Base-by-base conservation (phyloP, 2,797 vertebrate genomes). In the Hydrophis major region DNA sequence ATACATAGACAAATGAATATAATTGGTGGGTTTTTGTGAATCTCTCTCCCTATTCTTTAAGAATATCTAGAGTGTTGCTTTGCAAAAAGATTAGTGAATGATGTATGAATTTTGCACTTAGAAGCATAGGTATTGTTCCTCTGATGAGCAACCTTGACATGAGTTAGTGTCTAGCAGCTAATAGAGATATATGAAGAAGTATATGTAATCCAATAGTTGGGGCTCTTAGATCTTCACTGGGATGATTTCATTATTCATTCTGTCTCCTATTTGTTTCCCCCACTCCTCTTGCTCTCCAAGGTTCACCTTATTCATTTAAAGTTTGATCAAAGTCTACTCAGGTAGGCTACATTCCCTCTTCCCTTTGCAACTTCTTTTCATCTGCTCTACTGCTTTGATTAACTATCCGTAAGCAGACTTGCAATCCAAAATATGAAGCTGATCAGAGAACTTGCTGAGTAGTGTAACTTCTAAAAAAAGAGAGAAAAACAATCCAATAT, bases 141-240 rank as follows among this genome's bases (percentile, higher is more conserved):
- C 78, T 95, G 55, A 5, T 14, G 37, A n/a, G 87, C 6, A 59
- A 78, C 47, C 83, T 59, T 87, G 59, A 50, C 78, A 60, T 60
- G 6, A 3, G 12, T 1, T 57, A 95, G 92, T 92, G 92, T 59
- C 93, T 78, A 93, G 60, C 13, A 42, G 22, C 10, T 90, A 42
- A 5, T 20, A 89, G 22, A 8, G 2, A 91, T 91, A 5, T 93
- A 50, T 89, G 55, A 57, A 42, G 94, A 78, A 59, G 0, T 8
- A 1, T 55, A 12, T 28, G 86, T 59, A 89, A 42, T 89, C 78
- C 22, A 60, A 78, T 56, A 56, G 25, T 18, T 87, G 57, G 27
- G 25, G 28, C 20, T 93, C 0, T 13, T 27, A 6, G 60, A 92
- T 20, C 56, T 0, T n/a, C 86, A 94, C 4, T 56, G 22, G 94